phyloP scores from a whole-genome alignment of 2,888 invertebrate species.

The Mimumesa dahlbomi region DNA sequence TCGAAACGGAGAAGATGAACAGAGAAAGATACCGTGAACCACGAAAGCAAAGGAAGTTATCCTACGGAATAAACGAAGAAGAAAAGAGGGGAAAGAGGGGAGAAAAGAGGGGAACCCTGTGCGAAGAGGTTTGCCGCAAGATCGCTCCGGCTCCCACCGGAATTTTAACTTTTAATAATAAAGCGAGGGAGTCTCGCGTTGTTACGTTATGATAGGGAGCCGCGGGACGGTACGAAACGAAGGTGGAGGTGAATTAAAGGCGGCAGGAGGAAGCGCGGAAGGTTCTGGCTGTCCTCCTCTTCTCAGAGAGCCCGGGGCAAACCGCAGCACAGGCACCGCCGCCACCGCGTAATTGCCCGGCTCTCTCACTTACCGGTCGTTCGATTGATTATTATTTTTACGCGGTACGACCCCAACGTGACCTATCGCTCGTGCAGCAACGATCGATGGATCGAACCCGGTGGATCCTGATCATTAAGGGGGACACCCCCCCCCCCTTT shows the following conservation, averaged over 20 bases:
- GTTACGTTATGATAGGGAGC: slow-evolving; percentile 71
- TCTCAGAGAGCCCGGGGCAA: slow-evolving; percentile 55
- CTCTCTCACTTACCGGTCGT: slow-evolving; percentile 68
- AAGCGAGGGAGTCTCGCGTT: slow-evolving; percentile 77
- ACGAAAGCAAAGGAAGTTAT: too few relatives aligned
- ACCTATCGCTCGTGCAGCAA: slow-evolving; percentile 41
- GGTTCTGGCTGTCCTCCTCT: slow-evolving; percentile 29
- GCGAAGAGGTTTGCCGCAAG: slow-evolving; percentile 57
- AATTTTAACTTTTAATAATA: slow-evolving; percentile 78
- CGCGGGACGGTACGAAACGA: slow-evolving; percentile 32
- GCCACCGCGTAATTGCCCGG: slow-evolving; percentile 76
- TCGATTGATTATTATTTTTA: slow-evolving; percentile 74
- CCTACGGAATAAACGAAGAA: background rate
- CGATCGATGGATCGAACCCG: slow-evolving; percentile 6
- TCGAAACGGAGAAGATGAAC: background rate
- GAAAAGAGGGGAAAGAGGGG: slow-evolving; percentile 21
- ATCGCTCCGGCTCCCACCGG: slow-evolving; percentile 71
- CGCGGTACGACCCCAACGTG: slow-evolving; percentile 59
- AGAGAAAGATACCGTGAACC: background rate
- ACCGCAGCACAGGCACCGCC: slow-evolving; percentile 78
- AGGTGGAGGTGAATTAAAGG: slow-evolving; percentile 62
- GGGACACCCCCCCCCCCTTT: slow-evolving; percentile 2
- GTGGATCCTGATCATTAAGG: slow-evolving; percentile 44
- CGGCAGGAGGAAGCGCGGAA: slow-evolving; percentile 56
- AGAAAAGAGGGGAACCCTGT: slow-evolving; percentile 9